These are phyloP conservation scores for Trimorus sp. DNA, from an alignment of 2,888 invertebrate species.

Conservation along the genomic window DNA sequence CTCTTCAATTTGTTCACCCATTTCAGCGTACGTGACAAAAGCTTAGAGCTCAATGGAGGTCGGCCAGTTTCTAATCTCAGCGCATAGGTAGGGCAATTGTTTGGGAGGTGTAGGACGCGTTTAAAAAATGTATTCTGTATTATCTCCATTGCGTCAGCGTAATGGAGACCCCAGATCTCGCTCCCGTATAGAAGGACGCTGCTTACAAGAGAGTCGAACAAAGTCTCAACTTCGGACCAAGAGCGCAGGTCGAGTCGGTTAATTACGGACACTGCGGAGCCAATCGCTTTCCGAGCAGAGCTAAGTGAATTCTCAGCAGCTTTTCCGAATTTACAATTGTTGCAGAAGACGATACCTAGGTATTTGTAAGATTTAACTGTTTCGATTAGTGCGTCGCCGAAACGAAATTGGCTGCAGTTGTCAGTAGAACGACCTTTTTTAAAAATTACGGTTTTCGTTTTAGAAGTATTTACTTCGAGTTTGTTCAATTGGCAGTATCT, in stretches of 20 bases:
- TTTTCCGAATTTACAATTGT: constrained; percentile 6
- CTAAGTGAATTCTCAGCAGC: not conserved
- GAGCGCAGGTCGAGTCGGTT: not conserved
- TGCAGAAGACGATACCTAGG: not conserved
- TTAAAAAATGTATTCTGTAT: constrained; percentile 17
- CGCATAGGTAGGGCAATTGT: constrained; percentile 7
- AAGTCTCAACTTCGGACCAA: not conserved
- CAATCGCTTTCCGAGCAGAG: too few relatives aligned
- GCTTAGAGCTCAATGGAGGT: not conserved
- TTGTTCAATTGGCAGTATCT: not conserved
- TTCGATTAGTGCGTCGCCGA: not conserved
- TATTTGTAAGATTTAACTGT: constrained; percentile 1
- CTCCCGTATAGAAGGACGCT: not conserved
- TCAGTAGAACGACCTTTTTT: not conserved
- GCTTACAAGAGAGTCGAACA: not conserved
- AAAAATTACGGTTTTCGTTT: constrained; percentile 1
- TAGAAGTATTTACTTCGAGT: not conserved
- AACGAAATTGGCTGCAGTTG: not conserved
- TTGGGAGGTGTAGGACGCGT: not conserved
- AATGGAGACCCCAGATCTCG: not conserved
- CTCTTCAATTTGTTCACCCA: constrained; percentile 1
- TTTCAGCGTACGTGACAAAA: not conserved
- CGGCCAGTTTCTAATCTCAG: constrained; percentile 8
- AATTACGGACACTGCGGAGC: too few relatives aligned
- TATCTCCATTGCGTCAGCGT: not conserved